Base-by-base conservation (phyloP, 2,113 vertebrate species). In the Entelurus aequoreus region DNA sequence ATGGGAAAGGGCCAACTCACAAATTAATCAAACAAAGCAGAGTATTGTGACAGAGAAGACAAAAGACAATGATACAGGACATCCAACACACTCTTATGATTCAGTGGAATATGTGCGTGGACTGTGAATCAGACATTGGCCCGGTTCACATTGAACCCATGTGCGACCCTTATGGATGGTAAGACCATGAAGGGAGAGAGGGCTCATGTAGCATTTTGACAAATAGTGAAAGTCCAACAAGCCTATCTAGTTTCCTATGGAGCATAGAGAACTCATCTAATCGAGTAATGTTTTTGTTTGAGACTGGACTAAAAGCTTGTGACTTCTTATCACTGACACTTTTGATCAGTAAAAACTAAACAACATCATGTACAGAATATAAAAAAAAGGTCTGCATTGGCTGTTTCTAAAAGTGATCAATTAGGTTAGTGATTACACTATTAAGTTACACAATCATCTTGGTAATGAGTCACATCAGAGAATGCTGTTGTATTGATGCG, bases 391-490 rank as follows among this genome's bases (percentile, higher is more conserved):
- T 15, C 16, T 51, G 44, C 5, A 63, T n/a, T 12, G 28, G 40
- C 10, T 60, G 14, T 35, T 38, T 13, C 42, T 4, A 46, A 46
- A 16, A 16, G 21, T 48, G 5, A 60, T 36, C 15, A 55, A 50
- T 6, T 53, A 12, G 36, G 8, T 48, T 50, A 55, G 36, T 59
- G 57, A 46, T 16, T 12, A 59, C 48, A 60, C 14, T 48, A 60
- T 48, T 48, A 60, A n/a, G 58, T 48, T 5, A 8, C 48, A 47
- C 8, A 47, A 66, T 47, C 0, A 49, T 46, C 21, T 37, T 51
- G 11, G 36, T n/a, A 59, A 6, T 38, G 48, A 21, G 36, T 66
- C 40, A 12, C 38, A 57, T 44, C n/a, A 19, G 19, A 48, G 3
- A 9, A 54, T 48, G 52, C 6, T 46, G 6, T 52, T 36, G 12